Conservation (phyloP, 2,797 vertebrate genomes). For the Cynodonichthys magdalenae region DNA sequence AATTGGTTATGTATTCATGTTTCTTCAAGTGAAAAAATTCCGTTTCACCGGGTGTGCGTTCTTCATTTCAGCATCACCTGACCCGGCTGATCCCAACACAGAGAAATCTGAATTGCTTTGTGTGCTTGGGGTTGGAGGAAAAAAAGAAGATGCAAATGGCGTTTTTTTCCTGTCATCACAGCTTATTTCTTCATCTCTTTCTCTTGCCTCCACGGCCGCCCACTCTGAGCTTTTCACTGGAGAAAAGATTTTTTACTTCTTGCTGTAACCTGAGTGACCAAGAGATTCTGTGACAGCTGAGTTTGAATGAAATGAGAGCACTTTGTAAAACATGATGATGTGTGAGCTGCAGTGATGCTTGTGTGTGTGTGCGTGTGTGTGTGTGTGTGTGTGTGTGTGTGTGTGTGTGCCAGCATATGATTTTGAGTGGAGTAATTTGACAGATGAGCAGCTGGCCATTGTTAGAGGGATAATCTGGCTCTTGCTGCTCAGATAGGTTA, state of each 20-base stretch:
- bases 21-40: constrained; percentile 15
- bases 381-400: constrained; percentile 8
- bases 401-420: constrained; percentile 73
- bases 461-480: constrained; percentile 80
- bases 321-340: constrained; percentile 15
- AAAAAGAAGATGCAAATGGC: constrained; percentile 11
- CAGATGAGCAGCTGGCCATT: constrained; percentile 81
- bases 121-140: background rate
- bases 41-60: constrained; percentile 4
- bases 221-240: constrained; percentile 47
- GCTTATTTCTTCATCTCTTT: constrained; percentile 3
- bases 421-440: constrained; percentile 83
- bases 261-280: constrained; percentile 28
- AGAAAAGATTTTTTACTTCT: constrained; percentile 6
- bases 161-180: constrained; percentile 7
- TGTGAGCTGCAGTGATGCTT: constrained; percentile 7
- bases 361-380: constrained; percentile 8
- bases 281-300: background rate
- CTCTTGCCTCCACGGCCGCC: constrained; percentile 10
- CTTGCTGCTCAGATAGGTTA: constrained; percentile 88
- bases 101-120: constrained; percentile 34
- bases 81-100: constrained; percentile 20
- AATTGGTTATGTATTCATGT: constrained; percentile 11
- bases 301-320: constrained; percentile 13
- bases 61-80: constrained; percentile 29